Evolutionary conservation across 2,797 vertebrate species (phyloP).

Genomic region (Gymnodraco acuticeps): DNA sequence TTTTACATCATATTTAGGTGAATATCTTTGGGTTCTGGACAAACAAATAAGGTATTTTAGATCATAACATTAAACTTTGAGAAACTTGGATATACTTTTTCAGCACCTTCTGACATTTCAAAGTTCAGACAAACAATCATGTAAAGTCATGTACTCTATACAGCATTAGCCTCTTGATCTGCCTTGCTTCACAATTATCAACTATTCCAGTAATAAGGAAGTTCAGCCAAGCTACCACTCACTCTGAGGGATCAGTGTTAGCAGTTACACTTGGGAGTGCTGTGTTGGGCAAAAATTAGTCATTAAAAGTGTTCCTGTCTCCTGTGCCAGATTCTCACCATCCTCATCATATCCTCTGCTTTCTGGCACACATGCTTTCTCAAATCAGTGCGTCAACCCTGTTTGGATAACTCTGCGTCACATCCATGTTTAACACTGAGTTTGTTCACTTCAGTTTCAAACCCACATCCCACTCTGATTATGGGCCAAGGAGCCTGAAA

Average conservation of each 20-base stretch:
- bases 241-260: constrained; percentile 44
- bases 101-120: no score
- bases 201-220: constrained; percentile 58
- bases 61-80: no score
- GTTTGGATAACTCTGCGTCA: constrained; percentile 62
- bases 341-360: constrained; percentile 39
- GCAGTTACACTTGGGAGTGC: constrained; percentile 32
- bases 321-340: constrained; percentile 30
- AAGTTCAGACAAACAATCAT: constrained; percentile 38
- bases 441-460: constrained; percentile 60
- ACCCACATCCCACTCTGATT: constrained; percentile 77
- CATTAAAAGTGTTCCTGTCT: constrained; percentile 51
- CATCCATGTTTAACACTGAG: constrained; percentile 46
- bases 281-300: constrained; percentile 59
- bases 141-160: constrained; percentile 34
- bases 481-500: constrained; percentile 73
- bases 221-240: constrained; percentile 67
- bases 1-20: no score
- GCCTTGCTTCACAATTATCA: constrained; percentile 50
- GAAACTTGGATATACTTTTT: no score
- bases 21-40: no score
- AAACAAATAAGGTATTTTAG: no score
- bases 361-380: constrained; percentile 40
- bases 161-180: constrained; percentile 58
- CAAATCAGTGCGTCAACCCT: constrained; percentile 32